A percentile compares a stretch with the other conserved stretches of the same genome.
phyloP scores from a whole-genome alignment of 1,140 invertebrate species.

The Anoplophora glabripennis region DNA sequence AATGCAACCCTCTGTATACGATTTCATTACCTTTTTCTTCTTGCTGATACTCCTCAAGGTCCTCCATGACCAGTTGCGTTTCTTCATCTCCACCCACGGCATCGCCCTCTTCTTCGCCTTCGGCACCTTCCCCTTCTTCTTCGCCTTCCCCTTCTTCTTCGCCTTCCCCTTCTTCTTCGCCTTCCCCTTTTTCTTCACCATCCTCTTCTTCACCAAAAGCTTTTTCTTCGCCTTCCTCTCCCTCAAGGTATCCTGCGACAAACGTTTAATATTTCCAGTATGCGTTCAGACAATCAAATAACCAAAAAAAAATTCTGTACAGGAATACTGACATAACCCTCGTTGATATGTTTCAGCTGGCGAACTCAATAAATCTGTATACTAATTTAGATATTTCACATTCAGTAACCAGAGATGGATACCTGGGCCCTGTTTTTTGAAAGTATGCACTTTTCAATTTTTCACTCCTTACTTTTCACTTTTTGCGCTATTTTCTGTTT shows the following conservation, averaged over 20 bases:
- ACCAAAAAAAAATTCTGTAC: too few relatives aligned
- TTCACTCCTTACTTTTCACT: too few relatives aligned
- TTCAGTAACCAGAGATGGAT: too few relatives aligned
- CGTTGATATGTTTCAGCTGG: too few relatives aligned
- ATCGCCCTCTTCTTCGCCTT: slow-evolving; percentile 14
- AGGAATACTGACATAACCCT: too few relatives aligned
- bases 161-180: slow-evolving; percentile 9
- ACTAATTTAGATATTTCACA: too few relatives aligned
- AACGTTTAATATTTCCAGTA: neutral
- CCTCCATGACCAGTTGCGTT: neutral
- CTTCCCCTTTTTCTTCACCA: slow-evolving; percentile 12
- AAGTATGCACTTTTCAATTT: too few relatives aligned
- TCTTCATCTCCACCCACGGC: slow-evolving; percentile 7
- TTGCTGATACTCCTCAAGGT: neutral
- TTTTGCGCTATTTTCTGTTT: too few relatives aligned
- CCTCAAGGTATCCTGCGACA: neutral
- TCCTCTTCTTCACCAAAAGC: slow-evolving; percentile 8
- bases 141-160: slow-evolving; percentile 2
- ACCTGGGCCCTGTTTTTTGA: too few relatives aligned
- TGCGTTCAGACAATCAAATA: too few relatives aligned
- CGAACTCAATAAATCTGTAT: too few relatives aligned
- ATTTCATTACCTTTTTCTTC: neutral
- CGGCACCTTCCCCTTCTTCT: slow-evolving; percentile 19
- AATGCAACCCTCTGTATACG: too few relatives aligned
- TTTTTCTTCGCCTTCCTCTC: slow-evolving; percentile 2